phyloP scores from a whole-genome alignment of 2,113 vertebrate species.

The Paedocypris sp. region DNA sequence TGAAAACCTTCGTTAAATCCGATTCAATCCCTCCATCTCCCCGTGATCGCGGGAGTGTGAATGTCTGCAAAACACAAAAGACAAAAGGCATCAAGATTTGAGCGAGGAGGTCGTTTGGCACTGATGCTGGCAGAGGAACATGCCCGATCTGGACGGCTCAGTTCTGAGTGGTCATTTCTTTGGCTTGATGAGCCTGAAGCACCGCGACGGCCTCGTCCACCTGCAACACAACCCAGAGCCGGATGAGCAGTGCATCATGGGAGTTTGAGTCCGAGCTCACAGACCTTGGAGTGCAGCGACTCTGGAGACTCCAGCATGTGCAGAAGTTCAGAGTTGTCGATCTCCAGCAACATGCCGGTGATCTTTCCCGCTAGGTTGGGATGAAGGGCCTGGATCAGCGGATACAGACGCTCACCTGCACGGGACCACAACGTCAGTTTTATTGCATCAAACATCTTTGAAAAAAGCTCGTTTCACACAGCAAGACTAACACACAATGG shows the following conservation, averaged over 20 bases:
- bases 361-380: conserved; percentile 79
- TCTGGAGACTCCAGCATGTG: conserved; percentile 86
- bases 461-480: not conserved
- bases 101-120: conserved; percentile 29
- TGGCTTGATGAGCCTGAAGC: conserved; percentile 76
- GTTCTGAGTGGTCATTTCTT: conserved; percentile 50
- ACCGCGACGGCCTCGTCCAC: conserved; percentile 84
- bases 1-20: not conserved
- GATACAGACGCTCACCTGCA: conserved; percentile 82
- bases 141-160: too few species aligned
- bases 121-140: too few species aligned
- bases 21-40: not conserved
- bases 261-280: not conserved
- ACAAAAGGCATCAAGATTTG: not conserved
- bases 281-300: conserved; percentile 78
- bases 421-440: not conserved
- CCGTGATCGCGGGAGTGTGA: conserved; percentile 23
- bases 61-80: conserved; percentile 28
- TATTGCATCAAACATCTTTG: accelerated
- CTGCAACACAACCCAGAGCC: conserved; percentile 44
- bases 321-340: conserved; percentile 87
- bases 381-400: conserved; percentile 69
- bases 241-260: not conserved
- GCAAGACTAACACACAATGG: too few species aligned
- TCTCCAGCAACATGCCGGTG: conserved; percentile 93